Base-by-base conservation (phyloP, 2,113 vertebrate species). In the Corapipo altera region DNA sequence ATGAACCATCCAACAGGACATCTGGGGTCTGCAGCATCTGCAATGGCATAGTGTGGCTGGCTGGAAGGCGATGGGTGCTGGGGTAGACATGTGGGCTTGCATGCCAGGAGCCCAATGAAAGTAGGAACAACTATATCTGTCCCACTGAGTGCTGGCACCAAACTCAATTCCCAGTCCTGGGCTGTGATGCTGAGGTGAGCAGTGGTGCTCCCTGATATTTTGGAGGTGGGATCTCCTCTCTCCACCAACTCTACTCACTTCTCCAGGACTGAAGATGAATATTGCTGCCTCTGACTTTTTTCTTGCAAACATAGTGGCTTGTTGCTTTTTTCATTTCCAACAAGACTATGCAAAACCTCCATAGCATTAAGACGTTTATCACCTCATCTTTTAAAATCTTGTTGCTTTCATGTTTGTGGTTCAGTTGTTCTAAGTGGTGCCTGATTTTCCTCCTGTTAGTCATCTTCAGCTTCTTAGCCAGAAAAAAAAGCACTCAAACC, bases 361-460 rank as follows among this genome's bases (percentile, higher is more conserved):
- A 64, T 27, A 71, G 23, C 37, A 80, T 37, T 74, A 71, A 58
- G 61, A 71, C 37, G 61, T 87, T 87, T 87, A 95, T 89, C 57
- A 89, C 26, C 39, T 91, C 77, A 81, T 61, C 73, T 90, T 81
- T 61, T 52, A 76, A 86, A 93, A 84, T 48, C 44, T 41, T 48
- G 15, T 71, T 95, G 43, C 74, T 79, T 88, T 89, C 33, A 33
- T 66, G 69, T 54, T 79, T 92, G 55, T 64, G 61, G 84, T 81
- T 93, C 89, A 87, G 30, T 61, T 91, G 20, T 46, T 95, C 43
- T 73, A 69, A 67, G 43, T 49, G 84, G 51, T 92, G 57, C 51
- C 43, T 59, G 73, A 67, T 81, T 95, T 93, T 87, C 30, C 39
- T 94, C 49, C 65, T 81, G 51, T 81, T 92, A 94, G 58, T 92